A percentile compares a stretch with the other conserved stretches of the same genome.
Evolutionary conservation across 2,113 vertebrate genomes (phyloP).

Genomic region (Smithornis capensis): DNA sequence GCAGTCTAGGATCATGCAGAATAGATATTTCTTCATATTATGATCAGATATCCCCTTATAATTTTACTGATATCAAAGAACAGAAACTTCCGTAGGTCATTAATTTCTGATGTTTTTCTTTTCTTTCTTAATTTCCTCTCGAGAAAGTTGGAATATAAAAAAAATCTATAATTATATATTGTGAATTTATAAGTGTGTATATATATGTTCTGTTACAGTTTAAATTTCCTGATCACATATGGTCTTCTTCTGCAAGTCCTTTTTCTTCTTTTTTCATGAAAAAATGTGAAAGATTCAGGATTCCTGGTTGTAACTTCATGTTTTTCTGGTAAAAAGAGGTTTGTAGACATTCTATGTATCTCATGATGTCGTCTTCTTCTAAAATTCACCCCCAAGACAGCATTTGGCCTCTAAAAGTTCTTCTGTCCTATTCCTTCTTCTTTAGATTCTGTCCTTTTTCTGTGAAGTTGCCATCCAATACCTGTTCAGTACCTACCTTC

Average conservation of each 20-base stretch:
- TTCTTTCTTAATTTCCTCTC: background rate
- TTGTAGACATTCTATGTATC: slow-evolving; percentile 11
- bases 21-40: background rate
- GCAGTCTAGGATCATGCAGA: background rate
- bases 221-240: background rate
- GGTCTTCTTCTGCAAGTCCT: background rate
- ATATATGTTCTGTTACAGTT: background rate
- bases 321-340: background rate
- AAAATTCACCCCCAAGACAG: background rate
- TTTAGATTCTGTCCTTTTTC: background rate
- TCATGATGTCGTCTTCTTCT: background rate
- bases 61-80: background rate
- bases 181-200: background rate
- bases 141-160: background rate
- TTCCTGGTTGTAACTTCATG: background rate
- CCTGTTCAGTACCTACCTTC: background rate
- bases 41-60: background rate
- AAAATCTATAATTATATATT: background rate
- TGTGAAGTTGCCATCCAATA: background rate
- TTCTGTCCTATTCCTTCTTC: background rate
- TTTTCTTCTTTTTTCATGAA: background rate
- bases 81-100: background rate
- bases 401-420: background rate
- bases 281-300: background rate
- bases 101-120: background rate